Evolutionary conservation across 2,797 vertebrate species (phyloP).

Genomic region (Selene dorsalis): DNA sequence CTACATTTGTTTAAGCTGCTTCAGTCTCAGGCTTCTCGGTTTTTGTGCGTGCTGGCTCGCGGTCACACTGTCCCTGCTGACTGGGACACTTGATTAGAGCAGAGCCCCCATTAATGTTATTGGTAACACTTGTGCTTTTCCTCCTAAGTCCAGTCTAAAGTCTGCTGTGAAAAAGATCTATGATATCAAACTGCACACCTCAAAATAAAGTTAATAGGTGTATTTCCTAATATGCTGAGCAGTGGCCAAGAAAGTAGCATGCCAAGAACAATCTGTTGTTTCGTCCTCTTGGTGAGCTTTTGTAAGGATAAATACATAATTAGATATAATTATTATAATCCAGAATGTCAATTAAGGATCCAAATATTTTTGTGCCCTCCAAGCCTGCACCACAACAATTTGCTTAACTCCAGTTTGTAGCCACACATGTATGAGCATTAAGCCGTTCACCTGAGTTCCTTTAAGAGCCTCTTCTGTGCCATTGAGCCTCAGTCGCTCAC

Average conservation of each 20-base stretch:
- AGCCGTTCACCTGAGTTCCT: slow-evolving; percentile 28
- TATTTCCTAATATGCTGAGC: background rate
- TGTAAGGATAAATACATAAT: too few species aligned
- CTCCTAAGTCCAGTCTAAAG: background rate
- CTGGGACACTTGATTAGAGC: background rate
- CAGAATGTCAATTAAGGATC: background rate
- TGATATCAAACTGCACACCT: background rate
- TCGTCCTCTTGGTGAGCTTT: too few species aligned
- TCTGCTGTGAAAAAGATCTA: background rate
- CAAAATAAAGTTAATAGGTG: background rate
- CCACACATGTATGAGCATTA: slow-evolving; percentile 1
- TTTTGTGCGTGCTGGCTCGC: background rate
- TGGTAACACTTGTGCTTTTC: slow-evolving; percentile 2
- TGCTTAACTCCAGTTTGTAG: slow-evolving; percentile 5
- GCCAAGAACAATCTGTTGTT: background rate
- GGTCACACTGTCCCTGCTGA: background rate
- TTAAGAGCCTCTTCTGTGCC: slow-evolving; percentile 57
- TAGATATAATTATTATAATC: too few species aligned
- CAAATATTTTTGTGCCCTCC: background rate
- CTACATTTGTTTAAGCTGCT: background rate
- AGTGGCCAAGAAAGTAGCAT: background rate
- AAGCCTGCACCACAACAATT: background rate
- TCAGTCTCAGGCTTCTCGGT: background rate
- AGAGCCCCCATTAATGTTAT: background rate
- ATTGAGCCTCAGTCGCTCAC: slow-evolving; percentile 40